Evolutionary conservation across 1,140 invertebrate species (phyloP).

Genomic region (Tetragnatha versicolor): DNA sequence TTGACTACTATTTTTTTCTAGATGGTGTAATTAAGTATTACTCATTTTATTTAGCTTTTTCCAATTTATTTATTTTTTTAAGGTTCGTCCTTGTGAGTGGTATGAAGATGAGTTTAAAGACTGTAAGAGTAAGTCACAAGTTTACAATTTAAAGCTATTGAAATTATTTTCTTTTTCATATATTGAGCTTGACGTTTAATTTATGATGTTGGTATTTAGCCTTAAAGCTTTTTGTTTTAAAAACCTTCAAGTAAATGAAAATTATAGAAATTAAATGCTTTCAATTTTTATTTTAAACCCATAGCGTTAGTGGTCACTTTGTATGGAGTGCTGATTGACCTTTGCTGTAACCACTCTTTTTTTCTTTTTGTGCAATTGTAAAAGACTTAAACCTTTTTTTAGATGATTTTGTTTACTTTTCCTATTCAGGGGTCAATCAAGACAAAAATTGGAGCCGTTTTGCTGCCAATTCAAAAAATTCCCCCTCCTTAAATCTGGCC

Average conservation of each 20-base stretch:
- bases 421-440: too few species aligned
- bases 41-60: not conserved
- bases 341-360: too few species aligned
- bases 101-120: conserved; percentile 83
- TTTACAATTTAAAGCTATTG: not conserved
- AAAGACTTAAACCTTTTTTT: too few species aligned
- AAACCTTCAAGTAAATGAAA: not conserved
- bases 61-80: conserved; percentile 19
- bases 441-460: too few species aligned
- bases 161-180: not conserved
- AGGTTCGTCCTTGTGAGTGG: conserved; percentile 70
- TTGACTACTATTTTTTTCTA: not conserved
- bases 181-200: not conserved
- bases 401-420: too few species aligned
- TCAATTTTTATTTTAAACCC: not conserved
- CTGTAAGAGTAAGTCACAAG: conserved; percentile 69
- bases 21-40: too few species aligned
- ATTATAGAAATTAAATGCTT: not conserved
- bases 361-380: too few species aligned
- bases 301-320: not conserved
- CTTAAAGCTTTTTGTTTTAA: not conserved
- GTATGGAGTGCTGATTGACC: too few species aligned
- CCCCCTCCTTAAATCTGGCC: too few species aligned
- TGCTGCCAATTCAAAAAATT: too few species aligned
- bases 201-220: not conserved